These are phyloP conservation scores for Sthenelais limicola DNA, from an alignment of 2,888 invertebrate genomes.

Conservation along the genomic window DNA sequence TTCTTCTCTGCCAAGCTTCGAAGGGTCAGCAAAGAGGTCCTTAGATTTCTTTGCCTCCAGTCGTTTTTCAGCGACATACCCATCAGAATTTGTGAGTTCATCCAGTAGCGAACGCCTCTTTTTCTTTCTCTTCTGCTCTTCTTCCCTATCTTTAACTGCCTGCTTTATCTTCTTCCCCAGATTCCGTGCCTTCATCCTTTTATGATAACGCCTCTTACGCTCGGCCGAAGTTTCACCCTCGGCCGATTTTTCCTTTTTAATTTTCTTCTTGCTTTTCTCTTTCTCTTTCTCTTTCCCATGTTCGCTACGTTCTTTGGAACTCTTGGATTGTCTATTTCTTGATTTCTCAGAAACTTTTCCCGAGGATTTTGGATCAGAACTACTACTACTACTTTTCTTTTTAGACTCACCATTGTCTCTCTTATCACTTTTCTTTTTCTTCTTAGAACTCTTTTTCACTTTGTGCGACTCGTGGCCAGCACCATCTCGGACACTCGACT, in stretches of 20 bases:
- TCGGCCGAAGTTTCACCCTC: neutral
- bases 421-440: neutral
- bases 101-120: constrained; percentile 51
- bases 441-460: constrained; percentile 18
- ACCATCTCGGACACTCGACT: no score
- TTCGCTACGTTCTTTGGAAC: neutral
- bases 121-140: neutral
- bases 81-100: constrained; percentile 54
- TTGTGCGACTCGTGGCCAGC: no score
- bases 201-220: no score
- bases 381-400: neutral
- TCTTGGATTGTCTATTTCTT: neutral
- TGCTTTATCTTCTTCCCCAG: constrained; percentile 3
- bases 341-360: neutral
- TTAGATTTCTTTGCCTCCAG: constrained; percentile 39
- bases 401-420: neutral
- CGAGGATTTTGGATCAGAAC: neutral
- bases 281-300: neutral
- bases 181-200: neutral
- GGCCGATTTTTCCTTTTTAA: neutral
- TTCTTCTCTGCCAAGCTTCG: constrained; percentile 54
- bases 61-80: constrained; percentile 51
- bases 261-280: neutral
- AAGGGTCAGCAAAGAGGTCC: constrained; percentile 52
- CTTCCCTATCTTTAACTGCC: neutral